These are phyloP conservation scores for Torymus tubicola DNA, from an alignment of 2,888 invertebrate species.

Conservation along the genomic window DNA sequence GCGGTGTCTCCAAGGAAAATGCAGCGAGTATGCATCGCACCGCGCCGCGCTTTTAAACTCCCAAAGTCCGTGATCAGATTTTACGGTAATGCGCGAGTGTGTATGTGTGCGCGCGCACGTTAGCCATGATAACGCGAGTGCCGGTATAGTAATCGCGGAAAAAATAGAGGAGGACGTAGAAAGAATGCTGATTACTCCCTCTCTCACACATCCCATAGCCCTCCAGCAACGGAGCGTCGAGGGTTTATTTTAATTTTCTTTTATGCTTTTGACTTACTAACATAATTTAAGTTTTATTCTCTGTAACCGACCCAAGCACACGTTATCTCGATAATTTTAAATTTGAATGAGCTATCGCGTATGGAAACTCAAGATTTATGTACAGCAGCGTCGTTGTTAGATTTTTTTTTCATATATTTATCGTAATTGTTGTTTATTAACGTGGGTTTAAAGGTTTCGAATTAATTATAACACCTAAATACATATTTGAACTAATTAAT, in stretches of 20 bases:
- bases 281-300: background rate
- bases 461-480: no score
- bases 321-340: no score
- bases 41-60: background rate
- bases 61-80: conserved; percentile 40
- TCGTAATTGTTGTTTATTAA: no score
- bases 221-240: background rate
- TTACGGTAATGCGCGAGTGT: conserved; percentile 42
- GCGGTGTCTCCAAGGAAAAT: conserved; percentile 47
- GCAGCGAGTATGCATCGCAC: background rate
- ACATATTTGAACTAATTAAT: no score
- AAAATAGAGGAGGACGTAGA: conserved; percentile 34
- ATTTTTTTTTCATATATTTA: no score
- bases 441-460: no score
- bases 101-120: background rate
- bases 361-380: no score
- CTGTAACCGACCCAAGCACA: no score
- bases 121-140: conserved; percentile 14
- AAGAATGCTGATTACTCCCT: conserved; percentile 41
- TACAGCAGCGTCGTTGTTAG: no score
- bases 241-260: conserved; percentile 42
- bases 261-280: conserved; percentile 25
- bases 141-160: background rate
- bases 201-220: background rate
- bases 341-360: no score